Evolutionary conservation across 2,113 vertebrate species (phyloP).

Genomic region (Poecilia latipinna): DNA sequence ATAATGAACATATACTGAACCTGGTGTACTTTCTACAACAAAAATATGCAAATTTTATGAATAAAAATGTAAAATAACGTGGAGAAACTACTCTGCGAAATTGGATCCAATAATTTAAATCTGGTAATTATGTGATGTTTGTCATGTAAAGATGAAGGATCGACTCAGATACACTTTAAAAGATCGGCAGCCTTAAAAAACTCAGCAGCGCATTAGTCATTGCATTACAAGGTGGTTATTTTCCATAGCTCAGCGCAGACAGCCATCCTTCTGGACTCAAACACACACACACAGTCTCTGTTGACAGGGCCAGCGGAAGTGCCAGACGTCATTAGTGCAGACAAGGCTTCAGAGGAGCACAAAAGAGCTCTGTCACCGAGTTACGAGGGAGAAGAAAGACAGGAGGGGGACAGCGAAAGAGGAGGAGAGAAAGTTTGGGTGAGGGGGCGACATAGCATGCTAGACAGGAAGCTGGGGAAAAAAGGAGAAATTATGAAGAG

Average conservation of each 20-base stretch:
- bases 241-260: conserved; percentile 57
- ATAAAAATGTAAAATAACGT: not conserved
- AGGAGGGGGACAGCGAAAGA: not conserved
- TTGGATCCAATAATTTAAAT: no score
- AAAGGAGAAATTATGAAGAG: not conserved
- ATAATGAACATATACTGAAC: no score
- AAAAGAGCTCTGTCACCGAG: conserved; percentile 73
- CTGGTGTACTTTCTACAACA: no score
- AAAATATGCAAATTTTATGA: no score
- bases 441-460: conserved; percentile 23
- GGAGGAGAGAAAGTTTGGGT: conserved; percentile 33
- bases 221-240: conserved; percentile 55
- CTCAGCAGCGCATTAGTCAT: conserved; percentile 21
- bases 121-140: not conserved
- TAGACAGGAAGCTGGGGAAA: conserved; percentile 5
- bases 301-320: conserved; percentile 71
- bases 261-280: conserved; percentile 38
- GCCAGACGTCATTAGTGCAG: conserved; percentile 72
- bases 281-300: conserved; percentile 51
- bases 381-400: conserved; percentile 37
- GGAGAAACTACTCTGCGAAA: not conserved
- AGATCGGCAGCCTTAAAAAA: conserved; percentile 19
- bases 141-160: not conserved
- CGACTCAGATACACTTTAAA: not conserved
- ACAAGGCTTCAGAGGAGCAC: conserved; percentile 67